A percentile compares a stretch with the other conserved stretches of the same genome.
Conservation (phyloP, 2,797 vertebrate genomes). For the Microctenopoma steveboyesi region DNA sequence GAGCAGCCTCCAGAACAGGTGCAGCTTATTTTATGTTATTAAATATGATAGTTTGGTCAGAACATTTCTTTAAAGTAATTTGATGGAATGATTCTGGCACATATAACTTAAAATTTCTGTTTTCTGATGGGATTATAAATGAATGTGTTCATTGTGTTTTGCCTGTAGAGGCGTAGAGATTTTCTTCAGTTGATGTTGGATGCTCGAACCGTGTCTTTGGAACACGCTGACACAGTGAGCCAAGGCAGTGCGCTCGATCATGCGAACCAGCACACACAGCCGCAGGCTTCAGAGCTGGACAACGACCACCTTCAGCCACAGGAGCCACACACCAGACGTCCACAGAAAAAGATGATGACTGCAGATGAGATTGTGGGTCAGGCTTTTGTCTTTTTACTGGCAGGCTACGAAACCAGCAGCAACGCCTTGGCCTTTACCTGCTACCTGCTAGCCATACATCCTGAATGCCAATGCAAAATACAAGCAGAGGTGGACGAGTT, state of each 20-base stretch:
- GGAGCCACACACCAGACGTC: conserved; percentile 18
- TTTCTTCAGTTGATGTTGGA: conserved; percentile 95
- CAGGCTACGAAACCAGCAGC: conserved; percentile 92
- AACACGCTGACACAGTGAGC: conserved; percentile 76
- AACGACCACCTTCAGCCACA: background rate
- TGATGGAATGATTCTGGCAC: no score
- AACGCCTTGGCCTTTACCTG: conserved; percentile 90
- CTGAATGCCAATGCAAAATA: conserved; percentile 85
- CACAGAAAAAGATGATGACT: conserved; percentile 81
- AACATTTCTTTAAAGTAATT: background rate
- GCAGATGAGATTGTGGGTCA: conserved; percentile 94
- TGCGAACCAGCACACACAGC: conserved; percentile 1
- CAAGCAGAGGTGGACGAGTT: conserved; percentile 90
- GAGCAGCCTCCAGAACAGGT: conserved; percentile 90
- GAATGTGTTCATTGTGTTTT: background rate
- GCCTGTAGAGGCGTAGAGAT: conserved; percentile 86
- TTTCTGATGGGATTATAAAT: no score
- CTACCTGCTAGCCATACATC: conserved; percentile 90
- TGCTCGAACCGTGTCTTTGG: conserved; percentile 68
- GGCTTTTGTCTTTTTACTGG: conserved; percentile 91
- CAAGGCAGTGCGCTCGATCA: conserved; percentile 48
- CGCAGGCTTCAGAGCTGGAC: conserved; percentile 1
- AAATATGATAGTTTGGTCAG: no score
- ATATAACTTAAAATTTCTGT: no score
- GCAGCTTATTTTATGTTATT: conserved; percentile 1